Evolutionary conservation across 2,113 vertebrate species (phyloP).

Genomic region (Lasiurus borealis): DNA sequence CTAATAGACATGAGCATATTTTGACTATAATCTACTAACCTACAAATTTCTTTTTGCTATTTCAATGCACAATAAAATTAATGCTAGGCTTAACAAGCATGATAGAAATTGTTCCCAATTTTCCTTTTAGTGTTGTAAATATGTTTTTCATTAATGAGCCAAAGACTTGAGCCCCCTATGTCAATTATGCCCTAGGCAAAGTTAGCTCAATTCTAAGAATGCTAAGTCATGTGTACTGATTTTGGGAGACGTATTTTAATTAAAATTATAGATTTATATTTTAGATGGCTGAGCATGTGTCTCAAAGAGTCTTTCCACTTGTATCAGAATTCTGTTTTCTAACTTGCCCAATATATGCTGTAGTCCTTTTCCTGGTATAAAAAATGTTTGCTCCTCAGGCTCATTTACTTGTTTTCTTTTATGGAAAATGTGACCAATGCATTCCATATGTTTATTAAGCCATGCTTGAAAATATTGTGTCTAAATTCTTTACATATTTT

Average conservation of each 20-base stretch:
- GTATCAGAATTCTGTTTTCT: slow-evolving; percentile 9
- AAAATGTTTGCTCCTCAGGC: slow-evolving; percentile 58
- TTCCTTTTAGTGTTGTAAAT: background rate
- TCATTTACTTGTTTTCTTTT: slow-evolving; percentile 74
- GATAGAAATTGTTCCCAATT: background rate
- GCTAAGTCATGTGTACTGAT: background rate
- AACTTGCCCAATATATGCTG: background rate
- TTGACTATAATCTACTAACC: background rate
- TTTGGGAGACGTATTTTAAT: slow-evolving; percentile 69
- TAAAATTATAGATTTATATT: slow-evolving; percentile 52
- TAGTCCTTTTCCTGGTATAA: slow-evolving; percentile 60
- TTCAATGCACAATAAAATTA: background rate
- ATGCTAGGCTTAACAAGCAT: background rate
- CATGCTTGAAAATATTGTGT: slow-evolving; percentile 46
- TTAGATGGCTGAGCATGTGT: slow-evolving; percentile 54
- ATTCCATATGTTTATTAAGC: slow-evolving; percentile 70
- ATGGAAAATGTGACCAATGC: slow-evolving; percentile 68
- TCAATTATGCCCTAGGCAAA: slow-evolving; percentile 35
- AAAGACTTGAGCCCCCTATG: slow-evolving; percentile 27
- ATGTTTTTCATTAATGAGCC: slow-evolving; percentile 70
- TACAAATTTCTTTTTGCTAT: background rate
- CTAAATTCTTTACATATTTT: slow-evolving; percentile 68
- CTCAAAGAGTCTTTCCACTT: slow-evolving; percentile 62
- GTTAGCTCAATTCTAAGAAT: slow-evolving; percentile 39
- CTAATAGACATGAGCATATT: background rate